These are phyloP conservation scores for Therioaphis trifolii DNA, from an alignment of 2,888 invertebrate genomes.

Conservation along the genomic window DNA sequence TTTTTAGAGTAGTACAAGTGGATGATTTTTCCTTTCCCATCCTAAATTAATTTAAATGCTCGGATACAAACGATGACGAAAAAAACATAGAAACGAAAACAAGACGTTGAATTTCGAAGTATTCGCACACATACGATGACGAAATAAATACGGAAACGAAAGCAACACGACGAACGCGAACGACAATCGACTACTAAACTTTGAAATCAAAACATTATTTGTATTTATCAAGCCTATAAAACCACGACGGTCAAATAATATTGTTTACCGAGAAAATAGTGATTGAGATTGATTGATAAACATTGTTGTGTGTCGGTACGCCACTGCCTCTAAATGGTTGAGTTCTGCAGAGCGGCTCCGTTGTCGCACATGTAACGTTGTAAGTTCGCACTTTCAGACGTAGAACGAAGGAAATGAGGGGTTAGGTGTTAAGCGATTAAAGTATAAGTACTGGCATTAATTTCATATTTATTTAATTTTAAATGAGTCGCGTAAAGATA, in stretches of 20 bases:
- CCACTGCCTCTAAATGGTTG: too few relatives aligned
- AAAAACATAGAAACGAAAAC: too few relatives aligned
- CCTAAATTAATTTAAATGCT: not conserved
- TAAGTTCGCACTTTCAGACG: too few relatives aligned
- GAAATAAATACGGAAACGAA: constrained; percentile 1
- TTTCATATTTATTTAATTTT: too few relatives aligned
- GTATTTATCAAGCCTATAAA: constrained; percentile 3
- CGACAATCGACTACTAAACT: constrained; percentile 13
- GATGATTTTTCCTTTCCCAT: constrained; percentile 32
- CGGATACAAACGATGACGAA: constrained; percentile 13
- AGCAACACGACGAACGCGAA: not conserved
- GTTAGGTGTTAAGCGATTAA: too few relatives aligned
- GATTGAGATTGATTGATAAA: not conserved
- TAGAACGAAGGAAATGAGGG: too few relatives aligned
- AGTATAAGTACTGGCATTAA: too few relatives aligned
- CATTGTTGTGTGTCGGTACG: too few relatives aligned
- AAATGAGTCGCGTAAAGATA: too few relatives aligned
- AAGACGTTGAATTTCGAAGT: not conserved
- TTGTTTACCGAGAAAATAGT: not conserved
- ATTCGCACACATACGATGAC: not conserved
- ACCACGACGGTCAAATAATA: not conserved
- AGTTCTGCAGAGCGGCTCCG: too few relatives aligned
- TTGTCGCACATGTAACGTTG: too few relatives aligned
- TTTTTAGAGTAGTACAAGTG: constrained; percentile 30
- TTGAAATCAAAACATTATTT: constrained; percentile 8